Evolutionary conservation across 2,888 invertebrate genomes (phyloP), one percentile per base, ranked within the genome.

Genomic region (Lysandra bellargus): DNA sequence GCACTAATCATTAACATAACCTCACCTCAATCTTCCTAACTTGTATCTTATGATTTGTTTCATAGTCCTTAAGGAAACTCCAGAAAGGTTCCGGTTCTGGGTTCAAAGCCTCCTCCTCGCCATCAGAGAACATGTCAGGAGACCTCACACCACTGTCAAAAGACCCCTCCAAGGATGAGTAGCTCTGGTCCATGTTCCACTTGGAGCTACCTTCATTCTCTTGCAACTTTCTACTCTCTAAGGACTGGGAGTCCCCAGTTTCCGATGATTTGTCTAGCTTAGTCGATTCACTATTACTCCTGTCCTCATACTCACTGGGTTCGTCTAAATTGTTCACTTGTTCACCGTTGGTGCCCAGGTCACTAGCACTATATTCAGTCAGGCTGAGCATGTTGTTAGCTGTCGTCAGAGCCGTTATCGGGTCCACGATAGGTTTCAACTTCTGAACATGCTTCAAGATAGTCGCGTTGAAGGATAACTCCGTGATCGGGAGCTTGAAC

Each of bases 121-220:
- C 95, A 81, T 96, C 96, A 80, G 95, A 96, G 87, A 97, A 97
- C 86, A 97, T 91, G 85, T 97, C 96, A 0, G 97, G 97, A 79
- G 96, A 96, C 75, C 94, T 85, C 69, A 94, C 89, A 82, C 94
- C 94, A 84, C 94, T 94, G 84, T 94, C 93, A 89, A 92, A 94
- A 1, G 94, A 94, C 14, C 90, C 91, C 80, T 94, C 94, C 1
- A 92, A 85, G 14, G 94, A 94, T 1, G 94, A 94, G 80, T 88
- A 91, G 82, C 93, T 93, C 23, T 91, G 91, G 60, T 94, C 94
- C 4, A 87, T 87, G 81, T 90, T 91, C 92, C 92, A 93, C 83
- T 92, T 93, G 33, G 83, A 82, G 78, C 86, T 90, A 0, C 86
- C 87, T 23, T 91, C 88, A 78, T 80, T 77, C 1, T 73, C 78